Conservation (phyloP, 2,797 vertebrate species). For the Poeciliopsis gracilis region DNA sequence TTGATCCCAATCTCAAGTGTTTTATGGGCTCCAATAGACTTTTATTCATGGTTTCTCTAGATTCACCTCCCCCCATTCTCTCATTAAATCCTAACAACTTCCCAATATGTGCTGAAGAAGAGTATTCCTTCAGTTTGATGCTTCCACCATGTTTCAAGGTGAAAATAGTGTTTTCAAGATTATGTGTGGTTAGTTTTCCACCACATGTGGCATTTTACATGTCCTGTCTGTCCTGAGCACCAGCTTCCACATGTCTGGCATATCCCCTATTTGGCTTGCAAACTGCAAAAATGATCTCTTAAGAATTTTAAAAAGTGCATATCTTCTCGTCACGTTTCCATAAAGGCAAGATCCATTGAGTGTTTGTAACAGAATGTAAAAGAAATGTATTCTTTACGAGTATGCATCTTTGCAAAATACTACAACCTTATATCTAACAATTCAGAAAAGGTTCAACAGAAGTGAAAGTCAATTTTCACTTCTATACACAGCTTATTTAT, state of each 20-base stretch:
- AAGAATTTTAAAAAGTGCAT: not conserved
- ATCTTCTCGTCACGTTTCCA: not conserved
- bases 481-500: constrained; percentile 15
- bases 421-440: not conserved
- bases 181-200: not conserved
- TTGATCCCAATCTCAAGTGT: not conserved
- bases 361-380: not conserved
- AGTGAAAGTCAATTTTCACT: constrained; percentile 37
- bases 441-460: constrained; percentile 20
- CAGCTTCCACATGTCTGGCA: not conserved
- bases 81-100: not conserved
- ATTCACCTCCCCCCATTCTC: not conserved
- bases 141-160: not conserved
- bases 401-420: not conserved
- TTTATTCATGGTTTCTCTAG: not conserved
- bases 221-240: not conserved
- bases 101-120: not conserved
- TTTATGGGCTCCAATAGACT: not conserved
- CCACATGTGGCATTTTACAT: not conserved
- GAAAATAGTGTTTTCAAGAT: not conserved
- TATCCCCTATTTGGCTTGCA: not conserved
- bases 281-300: not conserved
- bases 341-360: not conserved
- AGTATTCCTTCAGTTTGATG: not conserved
- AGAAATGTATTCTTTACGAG: not conserved